Conservation (phyloP, 2,888 invertebrate genomes). For the Sesia apiformis region DNA sequence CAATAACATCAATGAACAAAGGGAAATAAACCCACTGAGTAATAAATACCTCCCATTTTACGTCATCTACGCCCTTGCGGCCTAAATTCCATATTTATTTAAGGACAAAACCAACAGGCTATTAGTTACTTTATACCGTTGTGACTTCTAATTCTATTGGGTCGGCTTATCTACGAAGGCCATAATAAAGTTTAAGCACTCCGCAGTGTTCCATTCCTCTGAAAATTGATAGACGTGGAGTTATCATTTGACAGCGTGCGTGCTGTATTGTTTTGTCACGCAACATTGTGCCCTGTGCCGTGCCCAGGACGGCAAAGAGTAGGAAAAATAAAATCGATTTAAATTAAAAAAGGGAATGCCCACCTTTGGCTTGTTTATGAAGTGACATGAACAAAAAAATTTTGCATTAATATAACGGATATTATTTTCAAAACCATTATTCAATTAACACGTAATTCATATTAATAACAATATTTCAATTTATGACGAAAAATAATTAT, state of each 20-base stretch:
- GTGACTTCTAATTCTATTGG: slow-evolving; percentile 41
- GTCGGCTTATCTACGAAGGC: slow-evolving; percentile 49
- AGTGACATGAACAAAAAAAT: too few relatives aligned
- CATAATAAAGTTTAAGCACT: slow-evolving; percentile 30
- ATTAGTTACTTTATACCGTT: slow-evolving; percentile 30
- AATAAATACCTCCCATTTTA: neutral
- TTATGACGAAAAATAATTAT: too few relatives aligned
- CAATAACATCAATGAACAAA: neutral
- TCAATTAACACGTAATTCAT: too few relatives aligned
- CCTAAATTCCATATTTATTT: slow-evolving; percentile 8
- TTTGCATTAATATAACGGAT: too few relatives aligned
- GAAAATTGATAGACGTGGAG: slow-evolving; percentile 69
- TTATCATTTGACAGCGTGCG: slow-evolving; percentile 74
- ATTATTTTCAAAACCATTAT: too few relatives aligned
- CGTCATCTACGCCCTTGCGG: slow-evolving; percentile 4
- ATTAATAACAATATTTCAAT: too few relatives aligned
- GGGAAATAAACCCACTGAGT: neutral
- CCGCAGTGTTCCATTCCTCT: slow-evolving; percentile 48
- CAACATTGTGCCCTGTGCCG: slow-evolving; percentile 39
- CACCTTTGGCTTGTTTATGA: too few relatives aligned
- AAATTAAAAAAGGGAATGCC: too few relatives aligned
- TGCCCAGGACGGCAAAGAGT: slow-evolving; percentile 44
- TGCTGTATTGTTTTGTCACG: slow-evolving; percentile 56
- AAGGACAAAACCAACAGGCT: slow-evolving; percentile 13
- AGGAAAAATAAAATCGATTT: slow-evolving; percentile 5